Evolutionary conservation across 2,113 vertebrate species (phyloP), one percentile per base, ranked within the genome.

Genomic region (Ia io): DNA sequence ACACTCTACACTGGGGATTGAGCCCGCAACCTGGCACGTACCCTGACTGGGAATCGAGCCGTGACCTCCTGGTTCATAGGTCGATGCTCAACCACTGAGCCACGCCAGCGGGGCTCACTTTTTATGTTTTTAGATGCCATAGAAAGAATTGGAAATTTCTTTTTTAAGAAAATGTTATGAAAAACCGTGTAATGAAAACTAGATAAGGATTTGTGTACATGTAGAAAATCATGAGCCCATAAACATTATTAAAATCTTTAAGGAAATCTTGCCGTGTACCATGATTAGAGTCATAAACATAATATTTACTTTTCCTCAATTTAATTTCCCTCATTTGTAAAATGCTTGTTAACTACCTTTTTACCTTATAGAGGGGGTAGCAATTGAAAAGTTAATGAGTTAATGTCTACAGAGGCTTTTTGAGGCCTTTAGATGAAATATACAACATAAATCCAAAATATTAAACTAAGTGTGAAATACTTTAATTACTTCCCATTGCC

Each of bases 391-490:
- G 69, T 84, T 95, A 95, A 83, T 90, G 77, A 88, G 23, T 96
- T 92, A 92, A 88, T 92, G 23, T 90, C 94, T 90, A 83, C 93
- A 59, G 63, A 92, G 44, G 42, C 8, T 94, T 96, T 95, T 90
- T 85, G 76, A 93, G 42, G 88, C 44, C 84, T 88, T 96, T 78
- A 71, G 35, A 92, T 95, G 61, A 92, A 95, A 93, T 53, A 30
- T 94, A 78, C 47, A 91, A 28, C 76, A 94, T 97, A 97, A 97
- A 92, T 96, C 78, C 73, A 83, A 96, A 96, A 93, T 94, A 95
- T 95, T 96, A 97, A 95, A 96, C 73, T 92, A 95, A 80, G 16
- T 95, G 44, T 97, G 95, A 96, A 93, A 88, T 95, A 74, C 11
- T 94, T 74, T 97, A 93, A 97, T 94, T 96, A 92, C 88, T 96